phyloP scores from a whole-genome alignment of 2,888 invertebrate genomes.

The Watsonalla cultraria region DNA sequence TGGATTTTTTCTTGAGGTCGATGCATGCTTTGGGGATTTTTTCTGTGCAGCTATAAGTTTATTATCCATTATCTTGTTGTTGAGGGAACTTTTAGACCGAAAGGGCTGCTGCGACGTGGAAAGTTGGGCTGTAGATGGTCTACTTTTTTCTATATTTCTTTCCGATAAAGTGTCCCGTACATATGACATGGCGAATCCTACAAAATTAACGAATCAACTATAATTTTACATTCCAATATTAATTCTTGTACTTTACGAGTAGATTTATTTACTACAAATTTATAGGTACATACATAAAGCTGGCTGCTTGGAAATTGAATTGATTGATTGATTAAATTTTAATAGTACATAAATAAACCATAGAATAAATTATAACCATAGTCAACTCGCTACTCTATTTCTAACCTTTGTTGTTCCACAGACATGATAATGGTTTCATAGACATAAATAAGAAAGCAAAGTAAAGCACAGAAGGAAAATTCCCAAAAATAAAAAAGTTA shows the following conservation, averaged over 20 bases:
- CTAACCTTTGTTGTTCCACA: no score
- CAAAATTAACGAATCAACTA: constrained; percentile 5
- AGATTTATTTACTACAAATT: neutral
- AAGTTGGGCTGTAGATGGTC: constrained; percentile 33
- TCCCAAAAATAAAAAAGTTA: no score
- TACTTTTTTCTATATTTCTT: constrained; percentile 31
- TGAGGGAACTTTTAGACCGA: constrained; percentile 31
- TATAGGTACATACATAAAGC: neutral
- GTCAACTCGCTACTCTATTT: no score
- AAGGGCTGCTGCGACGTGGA: constrained; percentile 39
- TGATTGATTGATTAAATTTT: no score
- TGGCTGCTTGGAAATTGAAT: neutral
- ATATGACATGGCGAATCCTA: constrained; percentile 33
- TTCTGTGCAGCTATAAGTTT: constrained; percentile 17
- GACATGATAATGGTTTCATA: no score
- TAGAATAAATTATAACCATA: no score
- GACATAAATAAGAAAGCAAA: no score
- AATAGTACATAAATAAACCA: no score
- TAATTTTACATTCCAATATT: constrained; percentile 23
- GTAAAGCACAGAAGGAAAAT: no score
- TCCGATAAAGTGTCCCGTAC: constrained; percentile 33
- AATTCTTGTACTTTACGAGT: neutral
- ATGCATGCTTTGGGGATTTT: constrained; percentile 18
- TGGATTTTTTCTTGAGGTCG: constrained; percentile 14
- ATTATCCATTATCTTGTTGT: constrained; percentile 29